These are phyloP conservation scores for Caenorhabditis uteleia DNA, from an alignment of 2,888 invertebrate species.

Conservation along the genomic window DNA sequence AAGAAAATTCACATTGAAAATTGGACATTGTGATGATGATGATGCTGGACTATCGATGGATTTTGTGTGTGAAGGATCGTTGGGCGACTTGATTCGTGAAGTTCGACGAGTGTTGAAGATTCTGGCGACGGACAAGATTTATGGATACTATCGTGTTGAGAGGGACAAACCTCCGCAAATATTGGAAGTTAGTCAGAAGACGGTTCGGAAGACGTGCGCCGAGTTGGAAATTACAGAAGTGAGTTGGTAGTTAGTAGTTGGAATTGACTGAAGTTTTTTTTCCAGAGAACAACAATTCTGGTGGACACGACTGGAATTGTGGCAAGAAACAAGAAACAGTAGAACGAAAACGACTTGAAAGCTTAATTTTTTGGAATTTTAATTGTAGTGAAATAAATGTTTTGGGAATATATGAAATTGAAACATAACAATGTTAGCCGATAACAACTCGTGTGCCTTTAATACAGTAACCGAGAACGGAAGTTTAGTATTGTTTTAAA, in stretches of 20 bases:
- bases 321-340: slow-evolving; percentile 16
- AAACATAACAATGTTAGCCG: no score
- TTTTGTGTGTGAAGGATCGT: slow-evolving; percentile 43
- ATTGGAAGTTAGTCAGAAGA: slow-evolving; percentile 38
- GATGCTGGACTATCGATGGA: slow-evolving; percentile 42
- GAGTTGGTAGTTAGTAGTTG: background rate
- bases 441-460: no score
- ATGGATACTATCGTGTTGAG: slow-evolving; percentile 52
- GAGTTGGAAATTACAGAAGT: slow-evolving; percentile 36
- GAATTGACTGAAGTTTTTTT: no score
- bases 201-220: slow-evolving; percentile 18
- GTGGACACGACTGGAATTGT: slow-evolving; percentile 57
- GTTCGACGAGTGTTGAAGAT: slow-evolving; percentile 52
- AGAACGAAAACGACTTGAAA: no score
- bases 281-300: slow-evolving; percentile 46
- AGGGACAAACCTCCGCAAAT: slow-evolving; percentile 6
- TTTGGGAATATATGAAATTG: no score
- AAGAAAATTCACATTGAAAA: no score
- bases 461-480: no score
- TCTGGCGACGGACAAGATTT: slow-evolving; percentile 56
- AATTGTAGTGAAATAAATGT: no score
- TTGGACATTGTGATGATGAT: slow-evolving; percentile 50
- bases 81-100: slow-evolving; percentile 57
- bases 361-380: no score
- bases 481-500: no score